Evolutionary conservation across 2,797 vertebrate genomes (phyloP), one percentile per base, ranked within the genome.

Genomic region (Tragelaphus eurycerus): DNA sequence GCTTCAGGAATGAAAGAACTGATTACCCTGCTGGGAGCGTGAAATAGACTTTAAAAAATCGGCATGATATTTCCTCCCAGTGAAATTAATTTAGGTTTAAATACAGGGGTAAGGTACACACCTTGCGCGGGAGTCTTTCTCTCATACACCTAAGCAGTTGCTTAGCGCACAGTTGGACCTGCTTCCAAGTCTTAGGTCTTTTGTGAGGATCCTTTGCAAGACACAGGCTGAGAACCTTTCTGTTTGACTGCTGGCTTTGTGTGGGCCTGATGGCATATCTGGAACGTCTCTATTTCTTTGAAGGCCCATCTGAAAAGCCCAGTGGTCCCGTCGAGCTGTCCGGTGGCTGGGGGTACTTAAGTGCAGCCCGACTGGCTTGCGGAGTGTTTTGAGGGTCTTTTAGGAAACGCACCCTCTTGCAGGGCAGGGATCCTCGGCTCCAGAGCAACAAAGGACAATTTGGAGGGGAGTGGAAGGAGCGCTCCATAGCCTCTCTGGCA

Each of bases 31-130:
- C 83, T 96, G 95, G 92, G 97, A 98, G 96, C 54, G 11, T 93
- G 92, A 95, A 98, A 97, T 83, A 97, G 87, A 96, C 95, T 89
- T 90, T 34, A 90, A 98, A 96, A 96, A 97, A 97, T 86, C 83
- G 90, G 88, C 74, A 82, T 60, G 57, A 81, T 34, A 90, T 96
- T 98, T 97, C 97, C 96, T 97, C 96, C 86, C 59, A 96, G 89
- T 97, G 96, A 92, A 96, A 97, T 97, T 97, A 97, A 98, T 98
- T 98, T 97, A 97, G n/a, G 12, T 97, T 98, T 98, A 97, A 97
- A 50, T 96, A 54, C 76, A 85, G 93, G 23, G 82, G 86, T 83
- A 97, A 97, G 59, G 82, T 50, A 55, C 67, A 87, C 95, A 96
- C 84, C 54, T 43, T 50, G 64, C 34, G 27, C 48, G 43, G 23